Percentiles rank a stretch among this genome's conserved stretches.
phyloP scores from a whole-genome alignment of 2,888 invertebrate species.

The Lithophane leautieri region DNA sequence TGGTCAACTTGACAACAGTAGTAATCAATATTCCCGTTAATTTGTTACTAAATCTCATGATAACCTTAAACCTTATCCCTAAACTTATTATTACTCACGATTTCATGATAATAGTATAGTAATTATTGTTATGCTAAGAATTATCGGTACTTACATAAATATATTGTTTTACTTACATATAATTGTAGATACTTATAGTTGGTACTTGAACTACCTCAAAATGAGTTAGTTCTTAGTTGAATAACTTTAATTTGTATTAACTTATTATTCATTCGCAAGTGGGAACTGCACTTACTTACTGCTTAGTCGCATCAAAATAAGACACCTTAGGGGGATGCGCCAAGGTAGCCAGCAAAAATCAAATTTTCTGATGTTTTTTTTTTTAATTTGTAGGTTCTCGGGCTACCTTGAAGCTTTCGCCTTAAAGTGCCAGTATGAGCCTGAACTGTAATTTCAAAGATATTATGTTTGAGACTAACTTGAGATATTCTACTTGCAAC shows the following conservation, averaged over 20 bases:
- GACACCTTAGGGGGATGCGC: too few relatives aligned
- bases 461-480: neutral
- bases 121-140: neutral
- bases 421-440: neutral
- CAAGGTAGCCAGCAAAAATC: too few relatives aligned
- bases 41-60: neutral
- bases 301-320: neutral
- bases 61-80: slow-evolving; percentile 22
- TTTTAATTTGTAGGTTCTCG: too few relatives aligned
- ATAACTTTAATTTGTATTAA: neutral
- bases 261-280: neutral
- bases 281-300: neutral
- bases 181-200: neutral
- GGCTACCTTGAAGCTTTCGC: too few relatives aligned
- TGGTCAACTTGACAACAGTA: neutral
- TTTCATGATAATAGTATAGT: neutral
- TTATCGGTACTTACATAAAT: too few relatives aligned
- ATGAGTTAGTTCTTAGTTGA: neutral
- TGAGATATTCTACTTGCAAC: neutral
- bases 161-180: neutral
- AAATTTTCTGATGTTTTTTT: too few relatives aligned
- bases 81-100: neutral
- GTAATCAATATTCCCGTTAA: neutral
- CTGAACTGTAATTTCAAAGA: neutral
- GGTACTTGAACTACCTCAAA: too few relatives aligned